Evolutionary conservation across 2,113 vertebrate genomes (phyloP).

Genomic region (Cervus canadensis): DNA sequence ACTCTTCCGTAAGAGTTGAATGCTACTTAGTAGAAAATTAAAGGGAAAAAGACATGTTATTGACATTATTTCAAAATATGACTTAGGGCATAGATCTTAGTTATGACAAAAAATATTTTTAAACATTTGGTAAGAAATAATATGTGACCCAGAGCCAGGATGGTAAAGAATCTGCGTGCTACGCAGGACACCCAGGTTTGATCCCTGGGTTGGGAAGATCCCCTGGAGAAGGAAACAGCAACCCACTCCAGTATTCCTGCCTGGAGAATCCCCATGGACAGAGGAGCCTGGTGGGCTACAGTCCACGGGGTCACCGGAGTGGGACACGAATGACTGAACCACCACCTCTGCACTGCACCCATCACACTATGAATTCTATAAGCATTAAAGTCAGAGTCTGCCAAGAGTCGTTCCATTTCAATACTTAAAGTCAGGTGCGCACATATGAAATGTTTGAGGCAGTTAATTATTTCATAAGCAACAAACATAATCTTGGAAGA

Average conservation of each 20-base stretch:
- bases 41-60: background rate
- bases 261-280: background rate
- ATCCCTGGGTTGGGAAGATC: background rate
- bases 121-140: background rate
- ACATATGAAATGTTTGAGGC: background rate
- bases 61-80: too few relatives aligned
- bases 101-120: background rate
- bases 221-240: background rate
- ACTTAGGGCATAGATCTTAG: background rate
- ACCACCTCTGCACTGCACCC: accelerated
- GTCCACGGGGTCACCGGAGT: background rate
- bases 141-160: background rate
- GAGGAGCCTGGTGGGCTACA: background rate
- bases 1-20: background rate
- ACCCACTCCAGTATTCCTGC: background rate
- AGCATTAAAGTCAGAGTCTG: background rate
- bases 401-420: background rate
- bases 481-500: too few relatives aligned
- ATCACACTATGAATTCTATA: accelerated
- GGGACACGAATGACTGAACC: accelerated
- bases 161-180: background rate
- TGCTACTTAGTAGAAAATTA: background rate
- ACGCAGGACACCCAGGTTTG: background rate
- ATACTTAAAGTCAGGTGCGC: background rate
- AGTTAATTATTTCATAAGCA: background rate